Percentiles rank a stretch among this genome's conserved stretches.
Conservation (phyloP, 2,113 vertebrate species). For the Deroptyus accipitrinus region DNA sequence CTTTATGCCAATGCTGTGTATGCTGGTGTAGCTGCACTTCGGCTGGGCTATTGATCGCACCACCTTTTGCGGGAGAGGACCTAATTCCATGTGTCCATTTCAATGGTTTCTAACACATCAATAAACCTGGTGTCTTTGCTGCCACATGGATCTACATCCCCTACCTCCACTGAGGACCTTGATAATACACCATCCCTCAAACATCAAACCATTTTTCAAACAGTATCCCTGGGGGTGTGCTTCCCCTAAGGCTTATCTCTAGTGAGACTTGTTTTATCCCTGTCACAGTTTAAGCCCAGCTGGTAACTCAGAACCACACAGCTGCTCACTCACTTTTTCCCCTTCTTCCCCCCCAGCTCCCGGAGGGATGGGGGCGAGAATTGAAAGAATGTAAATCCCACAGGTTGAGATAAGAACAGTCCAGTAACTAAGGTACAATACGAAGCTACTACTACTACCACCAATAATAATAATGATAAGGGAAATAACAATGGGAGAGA, state of each 20-base stretch:
- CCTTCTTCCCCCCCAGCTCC: not conserved
- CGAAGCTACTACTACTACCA: not conserved
- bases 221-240: not conserved
- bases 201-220: not conserved
- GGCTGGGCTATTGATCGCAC: not conserved
- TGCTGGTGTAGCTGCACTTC: not conserved
- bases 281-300: not conserved
- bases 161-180: not conserved
- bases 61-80: not conserved
- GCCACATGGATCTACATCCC: not conserved
- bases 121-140: not conserved
- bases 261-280: not conserved
- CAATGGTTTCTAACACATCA: not conserved
- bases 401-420: not conserved
- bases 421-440: not conserved
- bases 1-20: not conserved
- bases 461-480: not conserved
- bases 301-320: not conserved
- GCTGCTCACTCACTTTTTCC: not conserved
- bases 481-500: not conserved
- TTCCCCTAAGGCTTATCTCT: not conserved
- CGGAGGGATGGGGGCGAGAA: not conserved
- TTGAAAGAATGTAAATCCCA: not conserved
- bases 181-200: not conserved
- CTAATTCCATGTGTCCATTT: not conserved